Evolutionary conservation across 2,888 invertebrate genomes (phyloP).

Genomic region (Mechanitis mazaeus): DNA sequence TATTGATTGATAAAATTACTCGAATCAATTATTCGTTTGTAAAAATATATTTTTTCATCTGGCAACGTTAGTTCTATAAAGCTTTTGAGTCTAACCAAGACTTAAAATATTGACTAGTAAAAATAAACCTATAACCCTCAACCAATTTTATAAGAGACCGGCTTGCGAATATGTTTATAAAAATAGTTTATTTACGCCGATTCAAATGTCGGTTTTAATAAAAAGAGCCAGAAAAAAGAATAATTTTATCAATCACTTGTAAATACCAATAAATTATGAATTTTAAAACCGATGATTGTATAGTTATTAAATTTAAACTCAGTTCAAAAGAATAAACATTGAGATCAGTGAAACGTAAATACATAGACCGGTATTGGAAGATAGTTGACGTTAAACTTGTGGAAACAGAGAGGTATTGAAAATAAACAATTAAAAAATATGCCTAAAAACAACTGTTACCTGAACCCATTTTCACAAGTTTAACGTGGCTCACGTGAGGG

Average conservation of each 20-base stretch:
- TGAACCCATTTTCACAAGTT: slow-evolving; percentile 1
- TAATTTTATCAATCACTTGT: slow-evolving; percentile 27
- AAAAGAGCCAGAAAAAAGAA: slow-evolving; percentile 6
- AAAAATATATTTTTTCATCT: slow-evolving; percentile 2
- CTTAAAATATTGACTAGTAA: slow-evolving; percentile 4
- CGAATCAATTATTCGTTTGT: neutral
- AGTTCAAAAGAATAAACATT: slow-evolving; percentile 44
- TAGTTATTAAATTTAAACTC: slow-evolving; percentile 52
- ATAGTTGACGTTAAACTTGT: slow-evolving; percentile 3
- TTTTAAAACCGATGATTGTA: slow-evolving; percentile 49
- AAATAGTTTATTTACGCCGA: slow-evolving; percentile 6
- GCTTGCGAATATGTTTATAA: slow-evolving; percentile 3
- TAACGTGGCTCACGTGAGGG: no score
- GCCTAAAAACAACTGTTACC: slow-evolving; percentile 4
- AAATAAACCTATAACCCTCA: neutral
- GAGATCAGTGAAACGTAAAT: slow-evolving; percentile 66
- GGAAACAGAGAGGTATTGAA: neutral
- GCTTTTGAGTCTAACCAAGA: neutral
- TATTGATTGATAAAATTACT: slow-evolving; percentile 36
- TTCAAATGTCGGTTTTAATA: neutral
- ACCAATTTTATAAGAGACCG: neutral
- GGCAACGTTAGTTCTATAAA: slow-evolving; percentile 4
- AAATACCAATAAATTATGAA: neutral
- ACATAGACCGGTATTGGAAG: slow-evolving; percentile 51
- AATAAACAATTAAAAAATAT: neutral